Evolutionary conservation across 2,113 vertebrate genomes (phyloP).

Genomic region (Thryonomys swinderianus): DNA sequence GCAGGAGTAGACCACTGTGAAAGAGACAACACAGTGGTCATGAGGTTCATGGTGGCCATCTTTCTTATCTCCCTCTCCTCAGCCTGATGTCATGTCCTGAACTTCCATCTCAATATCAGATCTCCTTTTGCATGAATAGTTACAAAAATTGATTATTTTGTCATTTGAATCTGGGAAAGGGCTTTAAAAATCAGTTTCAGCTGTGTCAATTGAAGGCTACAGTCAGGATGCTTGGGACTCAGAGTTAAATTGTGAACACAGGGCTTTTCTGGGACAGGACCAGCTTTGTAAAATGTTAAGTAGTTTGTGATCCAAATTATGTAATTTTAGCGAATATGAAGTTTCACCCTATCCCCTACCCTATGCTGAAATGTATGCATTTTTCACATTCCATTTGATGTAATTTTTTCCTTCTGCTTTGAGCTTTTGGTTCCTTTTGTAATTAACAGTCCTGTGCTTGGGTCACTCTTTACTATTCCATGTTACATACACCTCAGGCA

Average conservation of each 20-base stretch:
- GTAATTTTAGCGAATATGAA: not conserved
- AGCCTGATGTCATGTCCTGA: too few species aligned
- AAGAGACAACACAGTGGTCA: too few species aligned
- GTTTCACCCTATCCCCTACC: not conserved
- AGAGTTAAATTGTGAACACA: not conserved
- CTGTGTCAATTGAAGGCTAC: not conserved
- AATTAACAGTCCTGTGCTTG: not conserved
- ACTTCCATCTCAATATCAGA: not conserved
- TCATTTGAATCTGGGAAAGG: not conserved
- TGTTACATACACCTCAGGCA: not conserved
- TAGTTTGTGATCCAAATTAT: not conserved
- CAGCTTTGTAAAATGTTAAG: not conserved
- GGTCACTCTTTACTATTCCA: not conserved
- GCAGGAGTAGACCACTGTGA: too few species aligned
- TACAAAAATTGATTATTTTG: not conserved
- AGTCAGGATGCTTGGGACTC: not conserved
- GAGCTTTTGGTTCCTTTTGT: not conserved
- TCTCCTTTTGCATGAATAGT: not conserved
- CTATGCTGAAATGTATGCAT: not conserved
- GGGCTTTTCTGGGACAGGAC: not conserved
- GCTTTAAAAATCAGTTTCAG: not conserved
- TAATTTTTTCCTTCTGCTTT: conserved; percentile 4
- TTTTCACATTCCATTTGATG: not conserved
- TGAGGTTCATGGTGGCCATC: too few species aligned
- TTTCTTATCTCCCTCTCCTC: too few species aligned